Conservation (phyloP, 1,140 invertebrate species). For the Drosophila nigrodunni region DNA sequence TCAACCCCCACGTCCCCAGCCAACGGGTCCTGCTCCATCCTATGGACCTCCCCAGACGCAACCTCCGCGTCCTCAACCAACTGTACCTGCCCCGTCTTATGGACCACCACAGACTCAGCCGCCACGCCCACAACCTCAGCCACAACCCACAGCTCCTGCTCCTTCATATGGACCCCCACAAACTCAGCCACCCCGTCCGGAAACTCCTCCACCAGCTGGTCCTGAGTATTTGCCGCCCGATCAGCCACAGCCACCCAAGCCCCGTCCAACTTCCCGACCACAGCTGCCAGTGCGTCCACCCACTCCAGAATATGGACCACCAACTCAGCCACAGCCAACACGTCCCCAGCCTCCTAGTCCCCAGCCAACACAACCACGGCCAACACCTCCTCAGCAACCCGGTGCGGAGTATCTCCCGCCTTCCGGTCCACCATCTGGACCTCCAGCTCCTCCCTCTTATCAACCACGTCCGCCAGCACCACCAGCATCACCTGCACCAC, state of each 20-base stretch:
- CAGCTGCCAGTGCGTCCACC: conserved; percentile 38
- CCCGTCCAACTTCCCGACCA: conserved; percentile 2
- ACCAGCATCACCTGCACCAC: conserved; percentile 47
- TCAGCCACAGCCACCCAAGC: conserved; percentile 43
- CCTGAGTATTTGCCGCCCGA: conserved; percentile 70
- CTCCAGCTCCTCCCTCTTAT: not conserved
- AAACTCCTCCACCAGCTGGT: conserved; percentile 51
- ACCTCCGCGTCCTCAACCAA: conserved; percentile 13
- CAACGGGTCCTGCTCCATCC: conserved; percentile 25
- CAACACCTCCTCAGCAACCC: conserved; percentile 38
- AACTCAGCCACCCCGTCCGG: conserved; percentile 36
- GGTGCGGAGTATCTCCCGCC: conserved; percentile 63
- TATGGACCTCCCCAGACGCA: conserved; percentile 44
- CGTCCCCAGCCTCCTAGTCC: conserved; percentile 37
- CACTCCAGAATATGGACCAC: conserved; percentile 37
- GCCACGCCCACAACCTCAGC: conserved; percentile 34
- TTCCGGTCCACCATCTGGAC: conserved; percentile 44
- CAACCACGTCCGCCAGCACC: conserved; percentile 56
- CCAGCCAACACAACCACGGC: conserved; percentile 46
- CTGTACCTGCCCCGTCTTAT: conserved; percentile 29
- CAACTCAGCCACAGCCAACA: conserved; percentile 32
- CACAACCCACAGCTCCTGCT: conserved; percentile 27
- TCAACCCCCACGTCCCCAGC: conserved; percentile 35
- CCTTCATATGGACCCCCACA: conserved; percentile 57
- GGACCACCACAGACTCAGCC: conserved; percentile 40